A percentile compares a stretch with the other conserved stretches of the same genome.
Conservation (phyloP, 2,113 vertebrate genomes). For the Pica pica region DNA sequence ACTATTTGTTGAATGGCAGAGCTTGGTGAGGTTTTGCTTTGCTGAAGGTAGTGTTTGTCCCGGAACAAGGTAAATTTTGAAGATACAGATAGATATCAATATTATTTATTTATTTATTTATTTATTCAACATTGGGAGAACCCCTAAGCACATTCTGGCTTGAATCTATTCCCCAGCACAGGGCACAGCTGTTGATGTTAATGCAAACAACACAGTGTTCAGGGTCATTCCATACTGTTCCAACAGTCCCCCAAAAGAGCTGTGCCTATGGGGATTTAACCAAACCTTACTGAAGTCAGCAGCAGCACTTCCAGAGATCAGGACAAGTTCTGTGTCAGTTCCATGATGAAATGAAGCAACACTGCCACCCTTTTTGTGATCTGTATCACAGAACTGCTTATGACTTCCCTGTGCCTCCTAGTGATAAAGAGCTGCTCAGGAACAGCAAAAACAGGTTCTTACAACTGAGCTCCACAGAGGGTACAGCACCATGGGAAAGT, state of each 20-base stretch:
- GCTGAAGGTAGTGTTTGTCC: neutral
- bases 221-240: neutral
- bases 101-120: neutral
- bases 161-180: neutral
- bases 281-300: neutral
- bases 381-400: neutral
- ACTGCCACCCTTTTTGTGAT: neutral
- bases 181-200: neutral
- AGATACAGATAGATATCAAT: neutral
- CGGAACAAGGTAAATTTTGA: neutral
- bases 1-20: neutral
- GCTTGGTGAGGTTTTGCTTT: neutral
- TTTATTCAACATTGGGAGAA: neutral
- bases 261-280: accelerated
- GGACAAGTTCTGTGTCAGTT: neutral
- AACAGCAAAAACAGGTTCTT: neutral
- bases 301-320: neutral
- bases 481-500: neutral
- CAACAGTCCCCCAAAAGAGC: accelerated
- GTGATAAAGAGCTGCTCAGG: neutral
- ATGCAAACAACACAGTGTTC: accelerated
- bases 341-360: neutral
- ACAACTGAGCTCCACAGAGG: neutral
- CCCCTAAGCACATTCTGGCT: neutral
- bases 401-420: neutral